These are phyloP conservation scores for Chrysocyon brachyurus DNA, from an alignment of 2,797 vertebrate species.

Conservation along the genomic window DNA sequence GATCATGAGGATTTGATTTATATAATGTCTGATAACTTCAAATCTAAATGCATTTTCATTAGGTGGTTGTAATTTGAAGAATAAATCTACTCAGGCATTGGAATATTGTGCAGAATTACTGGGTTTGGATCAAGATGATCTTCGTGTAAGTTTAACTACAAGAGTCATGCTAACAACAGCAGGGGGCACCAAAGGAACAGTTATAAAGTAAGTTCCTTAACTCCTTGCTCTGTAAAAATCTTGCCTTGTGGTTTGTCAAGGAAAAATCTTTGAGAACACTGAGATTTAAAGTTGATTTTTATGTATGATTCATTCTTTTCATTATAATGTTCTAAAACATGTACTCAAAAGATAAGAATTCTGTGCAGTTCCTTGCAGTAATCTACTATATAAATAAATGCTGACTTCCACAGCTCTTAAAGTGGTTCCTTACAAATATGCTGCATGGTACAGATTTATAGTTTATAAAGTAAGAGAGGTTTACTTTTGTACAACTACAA, in stretches of 20 bases:
- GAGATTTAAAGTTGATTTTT: constrained; percentile 25
- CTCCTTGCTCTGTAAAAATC: background rate
- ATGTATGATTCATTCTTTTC: background rate
- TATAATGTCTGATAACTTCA: constrained; percentile 13
- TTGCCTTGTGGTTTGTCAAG: background rate
- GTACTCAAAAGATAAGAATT: constrained; percentile 8
- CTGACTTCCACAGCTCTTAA: background rate
- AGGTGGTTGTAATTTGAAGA: constrained; percentile 96
- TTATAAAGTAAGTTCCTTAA: constrained; percentile 94
- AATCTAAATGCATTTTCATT: constrained; percentile 59
- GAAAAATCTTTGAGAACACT: background rate
- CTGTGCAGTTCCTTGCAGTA: background rate
- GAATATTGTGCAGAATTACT: constrained; percentile 94
- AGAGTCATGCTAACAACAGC: constrained; percentile 98
- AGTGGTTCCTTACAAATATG: background rate
- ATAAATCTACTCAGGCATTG: constrained; percentile 92
- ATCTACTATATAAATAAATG: background rate
- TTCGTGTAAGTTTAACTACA: constrained; percentile 95
- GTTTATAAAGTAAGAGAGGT: constrained; percentile 15
- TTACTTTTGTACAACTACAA: background rate
- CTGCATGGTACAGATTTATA: background rate
- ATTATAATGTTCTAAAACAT: constrained; percentile 51
- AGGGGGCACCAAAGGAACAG: constrained; percentile 97
- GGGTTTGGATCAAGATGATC: constrained; percentile 95
- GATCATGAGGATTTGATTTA: background rate